phyloP scores from a whole-genome alignment of 2,113 vertebrate species.

The Pionites leucogaster region DNA sequence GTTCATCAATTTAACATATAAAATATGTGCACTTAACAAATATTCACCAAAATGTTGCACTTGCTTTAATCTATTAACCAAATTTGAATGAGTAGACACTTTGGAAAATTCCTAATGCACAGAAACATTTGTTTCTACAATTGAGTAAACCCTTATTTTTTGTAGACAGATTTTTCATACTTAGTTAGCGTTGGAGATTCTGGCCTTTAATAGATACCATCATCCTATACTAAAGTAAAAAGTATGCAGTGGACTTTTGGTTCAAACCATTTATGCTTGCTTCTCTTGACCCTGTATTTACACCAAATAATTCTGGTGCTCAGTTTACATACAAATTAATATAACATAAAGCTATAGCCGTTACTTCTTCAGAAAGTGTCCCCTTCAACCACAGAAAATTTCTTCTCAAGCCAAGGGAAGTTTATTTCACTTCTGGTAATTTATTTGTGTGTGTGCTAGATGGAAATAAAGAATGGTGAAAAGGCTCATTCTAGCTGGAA shows the following conservation, averaged over 20 bases:
- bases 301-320: background rate
- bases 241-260: background rate
- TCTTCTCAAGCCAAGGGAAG: background rate
- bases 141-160: background rate
- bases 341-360: background rate
- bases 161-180: background rate
- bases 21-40: background rate
- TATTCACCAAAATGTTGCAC: background rate
- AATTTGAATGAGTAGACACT: background rate
- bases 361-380: background rate
- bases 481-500: slow-evolving; percentile 26
- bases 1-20: background rate
- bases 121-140: background rate
- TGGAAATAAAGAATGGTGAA: background rate
- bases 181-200: background rate
- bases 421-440: slow-evolving; percentile 5
- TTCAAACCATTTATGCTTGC: background rate
- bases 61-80: background rate
- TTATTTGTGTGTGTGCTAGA: background rate
- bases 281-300: background rate
- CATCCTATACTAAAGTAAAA: background rate
- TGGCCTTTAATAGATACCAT: background rate
- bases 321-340: background rate
- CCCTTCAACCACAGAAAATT: background rate
- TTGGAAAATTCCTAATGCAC: background rate